Conservation (phyloP, 2,113 vertebrate genomes). For the Podiceps cristatus region DNA sequence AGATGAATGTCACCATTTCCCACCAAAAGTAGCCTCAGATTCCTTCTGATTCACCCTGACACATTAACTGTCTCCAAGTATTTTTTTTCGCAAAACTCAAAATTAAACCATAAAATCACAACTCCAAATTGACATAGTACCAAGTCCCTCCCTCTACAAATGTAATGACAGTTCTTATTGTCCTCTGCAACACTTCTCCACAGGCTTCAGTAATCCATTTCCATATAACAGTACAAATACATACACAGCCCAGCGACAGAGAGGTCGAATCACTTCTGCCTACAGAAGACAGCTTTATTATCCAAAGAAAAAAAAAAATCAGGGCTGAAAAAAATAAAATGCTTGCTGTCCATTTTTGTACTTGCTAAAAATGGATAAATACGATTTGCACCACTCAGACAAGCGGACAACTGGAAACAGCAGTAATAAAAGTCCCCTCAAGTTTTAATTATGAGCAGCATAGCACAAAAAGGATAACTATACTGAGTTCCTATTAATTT, state of each 20-base stretch:
- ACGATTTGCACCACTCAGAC: neutral
- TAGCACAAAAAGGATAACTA: neutral
- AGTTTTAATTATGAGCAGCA: neutral
- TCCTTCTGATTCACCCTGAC: neutral
- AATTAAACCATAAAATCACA: slow-evolving; percentile 44
- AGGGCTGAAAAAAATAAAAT: neutral
- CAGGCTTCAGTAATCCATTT: slow-evolving; percentile 77
- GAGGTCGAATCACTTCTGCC: slow-evolving; percentile 32
- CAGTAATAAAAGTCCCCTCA: neutral
- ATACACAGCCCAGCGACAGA: slow-evolving; percentile 25
- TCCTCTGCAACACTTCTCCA: slow-evolving; percentile 65
- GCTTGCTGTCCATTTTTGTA: neutral
- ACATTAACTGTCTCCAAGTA: neutral
- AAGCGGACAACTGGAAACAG: neutral
- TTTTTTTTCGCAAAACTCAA: neutral
- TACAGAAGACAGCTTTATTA: slow-evolving; percentile 80
- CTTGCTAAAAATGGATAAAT: neutral
- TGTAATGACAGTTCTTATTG: slow-evolving; percentile 62
- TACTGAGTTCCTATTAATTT: neutral
- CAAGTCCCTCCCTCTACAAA: slow-evolving; percentile 26
- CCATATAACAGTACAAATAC: slow-evolving; percentile 65
- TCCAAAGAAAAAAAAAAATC: neutral
- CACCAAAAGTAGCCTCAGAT: neutral
- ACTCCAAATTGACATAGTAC: neutral
- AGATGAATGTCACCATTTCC: neutral